These are phyloP conservation scores for Columba livia DNA, from an alignment of 2,113 vertebrate genomes.

Conservation along the genomic window DNA sequence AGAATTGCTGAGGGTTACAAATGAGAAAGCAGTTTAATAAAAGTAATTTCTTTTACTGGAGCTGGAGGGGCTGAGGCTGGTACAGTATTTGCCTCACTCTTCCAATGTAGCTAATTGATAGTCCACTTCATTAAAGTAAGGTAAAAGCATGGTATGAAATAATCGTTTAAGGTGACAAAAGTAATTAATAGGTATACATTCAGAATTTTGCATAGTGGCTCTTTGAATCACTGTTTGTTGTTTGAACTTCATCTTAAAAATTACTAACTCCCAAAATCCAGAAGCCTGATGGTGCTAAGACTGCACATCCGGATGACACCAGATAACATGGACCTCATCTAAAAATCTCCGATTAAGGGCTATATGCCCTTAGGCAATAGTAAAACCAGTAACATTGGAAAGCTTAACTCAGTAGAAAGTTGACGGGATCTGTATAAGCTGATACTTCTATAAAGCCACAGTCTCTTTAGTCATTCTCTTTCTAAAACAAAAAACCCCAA, in stretches of 20 bases:
- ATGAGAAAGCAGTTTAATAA: background rate
- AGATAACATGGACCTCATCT: background rate
- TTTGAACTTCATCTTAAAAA: background rate
- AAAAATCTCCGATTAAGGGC: background rate
- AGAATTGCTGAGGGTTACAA: background rate
- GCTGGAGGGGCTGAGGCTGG: background rate
- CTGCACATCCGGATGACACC: background rate
- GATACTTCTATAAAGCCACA: background rate
- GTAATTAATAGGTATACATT: background rate
- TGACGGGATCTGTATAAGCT: background rate
- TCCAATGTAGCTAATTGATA: background rate
- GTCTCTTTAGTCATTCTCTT: background rate
- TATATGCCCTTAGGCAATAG: background rate
- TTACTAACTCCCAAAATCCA: background rate
- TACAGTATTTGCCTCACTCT: background rate
- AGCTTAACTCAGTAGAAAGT: background rate
- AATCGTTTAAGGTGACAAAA: background rate
- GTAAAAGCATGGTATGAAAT: background rate
- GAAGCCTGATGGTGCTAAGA: background rate
- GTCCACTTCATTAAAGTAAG: background rate
- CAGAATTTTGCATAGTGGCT: background rate
- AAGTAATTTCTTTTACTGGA: background rate
- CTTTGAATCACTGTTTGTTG: background rate
- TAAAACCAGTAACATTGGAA: background rate
- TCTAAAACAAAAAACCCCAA: background rate